Base-by-base conservation (phyloP, 2,888 invertebrate species). In the Cremastinae sp. region DNA sequence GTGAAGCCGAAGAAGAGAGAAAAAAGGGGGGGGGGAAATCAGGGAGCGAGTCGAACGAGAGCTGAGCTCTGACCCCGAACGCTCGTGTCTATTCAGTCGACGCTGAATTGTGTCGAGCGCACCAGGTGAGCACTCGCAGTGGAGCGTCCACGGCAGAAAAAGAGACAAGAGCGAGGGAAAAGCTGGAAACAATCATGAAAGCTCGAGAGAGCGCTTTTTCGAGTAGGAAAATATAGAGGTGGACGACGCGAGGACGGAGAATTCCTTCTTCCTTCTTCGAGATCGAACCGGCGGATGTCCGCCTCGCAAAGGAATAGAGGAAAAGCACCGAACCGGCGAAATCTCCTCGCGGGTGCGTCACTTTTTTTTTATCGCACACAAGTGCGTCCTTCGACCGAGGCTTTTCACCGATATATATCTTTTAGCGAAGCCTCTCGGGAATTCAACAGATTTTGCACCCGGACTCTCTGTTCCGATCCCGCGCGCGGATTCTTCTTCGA, bases 391-490 rank as follows among this genome's bases (percentile, higher is more conserved):
- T 51, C 41, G 59, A 12, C 54, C 5, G 12, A 41, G 41, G 2
- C 12, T 12, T 9, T 5, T 12, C n/a, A n/a, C n/a, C n/a, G n/a
- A n/a, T n/a, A n/a, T n/a, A n/a, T n/a, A n/a, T n/a, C n/a, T n/a
- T n/a, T n/a, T n/a, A n/a, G 18, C 41, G 64, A 28, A 72, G 47
- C 56, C 65, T 58, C 22, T 51, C 53, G 59, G 43, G 58, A 53
- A 66, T 45, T 73, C 59, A 59, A 59, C 53, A 45, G 22, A 53
- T 59, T 73, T 43, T 16, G 20, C 49, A 59, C 45, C 36, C 20
- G 12, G n/a, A 43, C 20, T 9, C 14, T n/a, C n/a, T n/a, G n/a
- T n/a, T n/a, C 22, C 58, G 38, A 34, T 58, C 12, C 9, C 38
- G 41, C 18, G 45, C n/a, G 34, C 8, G 34, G 36, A 56, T 43